These are phyloP conservation scores for Diploscapter pachys DNA, from an alignment of 1,140 invertebrate genomes.

Conservation along the genomic window DNA sequence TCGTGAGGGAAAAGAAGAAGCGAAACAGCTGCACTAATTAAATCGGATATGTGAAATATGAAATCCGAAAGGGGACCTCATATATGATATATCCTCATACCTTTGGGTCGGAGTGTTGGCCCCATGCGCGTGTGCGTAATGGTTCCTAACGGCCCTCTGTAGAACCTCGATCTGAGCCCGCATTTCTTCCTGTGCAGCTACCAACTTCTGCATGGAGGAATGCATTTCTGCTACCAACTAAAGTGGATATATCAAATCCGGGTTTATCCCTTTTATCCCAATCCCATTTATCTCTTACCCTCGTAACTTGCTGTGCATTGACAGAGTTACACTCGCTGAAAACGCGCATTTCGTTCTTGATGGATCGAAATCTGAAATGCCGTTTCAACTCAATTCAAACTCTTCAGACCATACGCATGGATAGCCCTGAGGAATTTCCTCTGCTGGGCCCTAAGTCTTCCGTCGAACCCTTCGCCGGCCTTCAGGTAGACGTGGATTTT, in stretches of 20 bases:
- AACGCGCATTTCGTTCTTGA: slow-evolving; percentile 56
- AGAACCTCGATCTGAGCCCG: slow-evolving; percentile 55
- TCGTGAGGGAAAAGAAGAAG: too few species aligned
- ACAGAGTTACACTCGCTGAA: slow-evolving; percentile 49
- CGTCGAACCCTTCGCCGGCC: slow-evolving; percentile 39
- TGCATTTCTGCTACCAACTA: slow-evolving; percentile 57
- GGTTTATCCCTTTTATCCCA: slow-evolving; percentile 3
- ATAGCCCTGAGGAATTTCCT: slow-evolving; percentile 54
- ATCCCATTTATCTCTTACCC: slow-evolving; percentile 32
- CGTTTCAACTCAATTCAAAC: not conserved
- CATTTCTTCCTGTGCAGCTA: slow-evolving; percentile 57
- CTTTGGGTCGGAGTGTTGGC: too few species aligned
- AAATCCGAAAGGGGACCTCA: too few species aligned
- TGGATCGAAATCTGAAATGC: slow-evolving; percentile 47
- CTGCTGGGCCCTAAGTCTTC: slow-evolving; percentile 48
- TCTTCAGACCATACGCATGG: slow-evolving; percentile 39
- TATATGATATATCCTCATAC: too few species aligned
- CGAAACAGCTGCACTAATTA: too few species aligned
- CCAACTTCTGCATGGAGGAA: slow-evolving; percentile 49
- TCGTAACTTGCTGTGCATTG: slow-evolving; percentile 53
- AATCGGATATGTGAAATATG: too few species aligned
- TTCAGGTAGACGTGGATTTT: slow-evolving; percentile 53
- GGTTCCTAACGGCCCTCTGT: slow-evolving; percentile 55
- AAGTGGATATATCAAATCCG: slow-evolving; percentile 16
- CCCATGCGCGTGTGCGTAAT: slow-evolving; percentile 29